These are phyloP conservation scores for Acrossocheilus wenchowensis DNA, from an alignment of 2,797 vertebrate genomes.

Conservation along the genomic window DNA sequence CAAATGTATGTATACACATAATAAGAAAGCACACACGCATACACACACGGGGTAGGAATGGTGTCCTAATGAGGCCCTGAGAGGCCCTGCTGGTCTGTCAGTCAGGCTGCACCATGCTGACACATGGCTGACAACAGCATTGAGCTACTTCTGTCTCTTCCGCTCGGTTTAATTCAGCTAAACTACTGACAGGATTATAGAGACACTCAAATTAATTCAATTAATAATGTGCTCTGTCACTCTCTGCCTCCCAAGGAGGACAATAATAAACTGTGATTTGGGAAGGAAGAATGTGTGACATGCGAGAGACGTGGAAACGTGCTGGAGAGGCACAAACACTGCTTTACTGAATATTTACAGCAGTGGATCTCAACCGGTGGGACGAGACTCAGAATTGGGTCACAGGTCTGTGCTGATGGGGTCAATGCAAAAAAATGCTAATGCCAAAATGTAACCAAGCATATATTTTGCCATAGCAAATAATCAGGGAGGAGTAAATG, in stretches of 20 bases:
- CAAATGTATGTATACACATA: conserved; percentile 53
- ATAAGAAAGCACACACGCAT: conserved; percentile 60
- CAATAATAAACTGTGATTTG: conserved; percentile 17
- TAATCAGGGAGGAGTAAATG: not conserved
- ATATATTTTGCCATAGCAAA: not conserved
- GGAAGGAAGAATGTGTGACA: conserved; percentile 15
- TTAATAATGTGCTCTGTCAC: conserved; percentile 34
- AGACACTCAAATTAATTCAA: conserved; percentile 62
- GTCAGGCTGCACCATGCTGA: conserved; percentile 80
- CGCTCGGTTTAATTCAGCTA: conserved; percentile 54
- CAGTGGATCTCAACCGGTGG: not conserved
- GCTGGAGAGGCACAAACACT: not conserved
- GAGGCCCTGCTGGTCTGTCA: conserved; percentile 81
- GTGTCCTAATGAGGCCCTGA: conserved; percentile 84
- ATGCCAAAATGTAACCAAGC: not conserved
- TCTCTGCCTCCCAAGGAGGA: conserved; percentile 4
- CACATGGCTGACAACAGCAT: conserved; percentile 81
- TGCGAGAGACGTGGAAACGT: not conserved
- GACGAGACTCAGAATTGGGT: not conserved
- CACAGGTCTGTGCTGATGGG: too few species aligned
- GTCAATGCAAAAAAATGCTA: not conserved
- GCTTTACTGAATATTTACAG: conserved; percentile 11
- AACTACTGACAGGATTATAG: conserved; percentile 56
- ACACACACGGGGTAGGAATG: conserved; percentile 64
- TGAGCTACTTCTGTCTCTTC: conserved; percentile 72